A percentile compares a stretch with the other conserved stretches of the same genome.
phyloP scores from a whole-genome alignment of 1,140 invertebrate genomes.

The Drosophila quadrilineata region DNA sequence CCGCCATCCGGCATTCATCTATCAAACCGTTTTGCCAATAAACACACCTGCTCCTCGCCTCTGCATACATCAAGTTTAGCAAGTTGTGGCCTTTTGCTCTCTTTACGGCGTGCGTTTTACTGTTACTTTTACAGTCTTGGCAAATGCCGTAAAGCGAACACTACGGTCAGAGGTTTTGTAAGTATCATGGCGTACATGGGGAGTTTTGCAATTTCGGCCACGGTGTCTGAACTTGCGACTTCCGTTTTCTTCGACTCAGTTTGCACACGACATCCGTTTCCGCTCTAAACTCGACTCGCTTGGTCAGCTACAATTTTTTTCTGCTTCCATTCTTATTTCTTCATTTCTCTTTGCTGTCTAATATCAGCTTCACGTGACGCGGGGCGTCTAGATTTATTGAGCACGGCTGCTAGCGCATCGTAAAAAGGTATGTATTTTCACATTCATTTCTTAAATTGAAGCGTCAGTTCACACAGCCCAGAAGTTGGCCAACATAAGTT shows the following conservation, averaged over 20 bases:
- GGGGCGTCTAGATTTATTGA: constrained; percentile 52
- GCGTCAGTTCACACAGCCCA: no score
- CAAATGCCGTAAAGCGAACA: constrained; percentile 13
- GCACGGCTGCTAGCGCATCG: constrained; percentile 28
- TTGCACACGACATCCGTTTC: constrained; percentile 46
- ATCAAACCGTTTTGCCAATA: neutral
- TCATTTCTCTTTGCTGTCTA: neutral
- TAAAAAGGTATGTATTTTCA: constrained; percentile 51
- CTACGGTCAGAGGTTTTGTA: constrained; percentile 2
- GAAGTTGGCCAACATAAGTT: constrained; percentile 10
- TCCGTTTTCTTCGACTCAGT: constrained; percentile 29
- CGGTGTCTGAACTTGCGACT: constrained; percentile 41
- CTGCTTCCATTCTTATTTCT: no score
- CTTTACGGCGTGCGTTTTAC: neutral
- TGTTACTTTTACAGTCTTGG: constrained; percentile 14
- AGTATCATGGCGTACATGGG: constrained; percentile 10
- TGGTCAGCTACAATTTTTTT: no score
- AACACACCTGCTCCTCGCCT: neutral
- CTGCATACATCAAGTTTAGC: neutral
- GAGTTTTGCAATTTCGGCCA: constrained; percentile 13
- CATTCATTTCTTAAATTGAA: constrained; percentile 75
- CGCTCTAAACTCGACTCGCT: constrained; percentile 15
- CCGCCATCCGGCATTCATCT: neutral
- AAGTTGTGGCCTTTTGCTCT: constrained; percentile 16
- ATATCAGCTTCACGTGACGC: constrained; percentile 33